Evolutionary conservation across 1,140 invertebrate species (phyloP).

Genomic region (Neodiprion lecontei): DNA sequence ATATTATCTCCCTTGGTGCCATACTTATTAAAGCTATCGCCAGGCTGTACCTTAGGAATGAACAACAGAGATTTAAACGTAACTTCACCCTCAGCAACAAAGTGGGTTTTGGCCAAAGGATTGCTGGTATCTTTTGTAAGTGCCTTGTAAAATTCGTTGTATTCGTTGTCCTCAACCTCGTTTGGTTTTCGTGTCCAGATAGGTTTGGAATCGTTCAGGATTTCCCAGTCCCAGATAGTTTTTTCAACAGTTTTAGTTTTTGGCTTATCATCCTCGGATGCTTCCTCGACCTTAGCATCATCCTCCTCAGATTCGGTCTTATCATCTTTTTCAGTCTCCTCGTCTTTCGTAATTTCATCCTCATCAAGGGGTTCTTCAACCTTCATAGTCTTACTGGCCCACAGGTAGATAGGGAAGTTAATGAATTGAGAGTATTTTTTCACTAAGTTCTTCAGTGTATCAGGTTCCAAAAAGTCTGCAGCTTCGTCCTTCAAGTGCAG

Average conservation of each 20-base stretch:
- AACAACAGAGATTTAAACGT: slow-evolving; percentile 97
- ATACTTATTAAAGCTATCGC: slow-evolving; percentile 95
- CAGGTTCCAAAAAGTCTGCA: slow-evolving; percentile 91
- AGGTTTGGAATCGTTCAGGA: slow-evolving; percentile 95
- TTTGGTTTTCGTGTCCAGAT: slow-evolving; percentile 94
- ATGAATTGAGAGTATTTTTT: slow-evolving; percentile 99
- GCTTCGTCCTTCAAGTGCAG: slow-evolving; percentile 97
- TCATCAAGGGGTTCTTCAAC: slow-evolving; percentile 78
- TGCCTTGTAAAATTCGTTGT: slow-evolving; percentile 93
- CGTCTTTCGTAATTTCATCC: slow-evolving; percentile 55
- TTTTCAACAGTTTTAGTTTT: slow-evolving; percentile 92
- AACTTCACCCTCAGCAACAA: slow-evolving; percentile 98
- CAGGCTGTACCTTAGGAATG: slow-evolving; percentile 87
- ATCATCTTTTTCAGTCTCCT: slow-evolving; percentile 69
- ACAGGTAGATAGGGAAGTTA: slow-evolving; percentile 98
- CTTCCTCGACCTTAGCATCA: slow-evolving; percentile 69
- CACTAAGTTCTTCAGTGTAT: slow-evolving; percentile 89
- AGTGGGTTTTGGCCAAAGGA: slow-evolving; percentile 91
- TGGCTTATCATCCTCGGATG: slow-evolving; percentile 80
- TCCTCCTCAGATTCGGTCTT: slow-evolving; percentile 64
- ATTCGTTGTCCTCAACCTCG: slow-evolving; percentile 89
- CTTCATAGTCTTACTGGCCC: slow-evolving; percentile 91
- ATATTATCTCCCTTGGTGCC: slow-evolving; percentile 95
- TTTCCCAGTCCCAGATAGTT: slow-evolving; percentile 98
- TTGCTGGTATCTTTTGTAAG: slow-evolving; percentile 91